These are phyloP conservation scores for Ispidina lecontei DNA, from an alignment of 2,797 vertebrate species.

Conservation along the genomic window DNA sequence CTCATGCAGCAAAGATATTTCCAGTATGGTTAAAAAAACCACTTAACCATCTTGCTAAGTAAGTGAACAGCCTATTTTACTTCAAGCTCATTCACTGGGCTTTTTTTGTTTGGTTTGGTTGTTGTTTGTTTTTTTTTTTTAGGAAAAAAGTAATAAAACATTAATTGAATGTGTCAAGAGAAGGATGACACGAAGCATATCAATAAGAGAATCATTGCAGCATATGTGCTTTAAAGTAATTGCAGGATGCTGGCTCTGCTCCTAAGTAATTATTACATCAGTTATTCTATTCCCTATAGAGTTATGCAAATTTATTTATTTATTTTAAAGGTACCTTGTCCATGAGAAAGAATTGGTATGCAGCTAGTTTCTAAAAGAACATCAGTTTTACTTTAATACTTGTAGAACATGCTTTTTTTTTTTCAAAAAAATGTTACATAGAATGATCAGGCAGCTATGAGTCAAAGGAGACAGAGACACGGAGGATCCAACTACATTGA, in stretches of 20 bases:
- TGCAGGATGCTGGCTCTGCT: slow-evolving; percentile 71
- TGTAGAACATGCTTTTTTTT: neutral
- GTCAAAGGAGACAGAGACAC: neutral
- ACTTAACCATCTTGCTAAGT: slow-evolving; percentile 41
- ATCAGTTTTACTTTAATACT: neutral
- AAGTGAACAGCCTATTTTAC: neutral
- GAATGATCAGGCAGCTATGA: neutral
- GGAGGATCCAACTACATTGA: neutral
- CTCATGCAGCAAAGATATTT: slow-evolving; percentile 3
- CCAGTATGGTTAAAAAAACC: neutral
- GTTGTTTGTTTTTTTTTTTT: neutral
- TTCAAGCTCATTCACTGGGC: slow-evolving; percentile 7
- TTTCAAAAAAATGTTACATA: neutral
- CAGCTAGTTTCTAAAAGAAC: slow-evolving; percentile 31
- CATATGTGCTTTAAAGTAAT: slow-evolving; percentile 68
- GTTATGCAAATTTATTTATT: slow-evolving; percentile 63
- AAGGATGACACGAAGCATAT: slow-evolving; percentile 65
- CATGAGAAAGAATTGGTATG: slow-evolving; percentile 55
- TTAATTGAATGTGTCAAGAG: slow-evolving; percentile 74
- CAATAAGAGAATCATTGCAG: slow-evolving; percentile 53
- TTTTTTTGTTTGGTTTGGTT: neutral
- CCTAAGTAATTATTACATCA: slow-evolving; percentile 76
- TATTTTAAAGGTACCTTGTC: slow-evolving; percentile 67
- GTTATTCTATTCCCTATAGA: slow-evolving; percentile 67
- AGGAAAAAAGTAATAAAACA: slow-evolving; percentile 70